Percentiles rank a stretch among this genome's conserved stretches.
Conservation (phyloP, 1,140 invertebrate species). For the Diorhabda carinulata region DNA sequence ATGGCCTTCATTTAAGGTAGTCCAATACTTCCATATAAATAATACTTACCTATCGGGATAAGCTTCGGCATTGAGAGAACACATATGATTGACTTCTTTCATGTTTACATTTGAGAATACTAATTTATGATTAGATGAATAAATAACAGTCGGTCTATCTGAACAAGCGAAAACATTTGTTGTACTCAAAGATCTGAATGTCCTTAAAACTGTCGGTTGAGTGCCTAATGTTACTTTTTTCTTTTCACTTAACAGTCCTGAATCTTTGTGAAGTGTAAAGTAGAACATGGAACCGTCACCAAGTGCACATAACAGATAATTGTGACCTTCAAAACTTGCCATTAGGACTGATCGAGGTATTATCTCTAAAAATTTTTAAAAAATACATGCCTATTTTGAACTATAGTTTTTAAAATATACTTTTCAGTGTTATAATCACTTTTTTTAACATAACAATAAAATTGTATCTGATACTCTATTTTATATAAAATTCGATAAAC, state of each 20-base stretch:
- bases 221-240: constrained; percentile 95
- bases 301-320: constrained; percentile 87
- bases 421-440: too few species aligned
- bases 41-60: constrained; percentile 79
- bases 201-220: constrained; percentile 89
- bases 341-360: constrained; percentile 94
- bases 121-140: constrained; percentile 97
- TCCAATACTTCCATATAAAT: not conserved
- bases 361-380: constrained; percentile 64
- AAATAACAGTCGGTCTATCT: constrained; percentile 97
- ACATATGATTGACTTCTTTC: constrained; percentile 98
- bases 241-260: constrained; percentile 71
- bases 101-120: constrained; percentile 99
- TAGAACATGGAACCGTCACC: constrained; percentile 98
- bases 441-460: too few species aligned
- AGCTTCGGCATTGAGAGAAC: constrained; percentile 88
- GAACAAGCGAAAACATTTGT: constrained; percentile 99
- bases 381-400: too few species aligned
- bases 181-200: constrained; percentile 85
- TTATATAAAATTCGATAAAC: too few species aligned
- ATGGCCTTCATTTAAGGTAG: too few species aligned
- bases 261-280: constrained; percentile 75
- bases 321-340: constrained; percentile 88
- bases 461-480: too few species aligned
- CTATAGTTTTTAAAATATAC: too few species aligned